Evolutionary conservation across 2,888 invertebrate genomes (phyloP), one percentile per base, ranked within the genome.

Genomic region (Pollenia angustigena): DNA sequence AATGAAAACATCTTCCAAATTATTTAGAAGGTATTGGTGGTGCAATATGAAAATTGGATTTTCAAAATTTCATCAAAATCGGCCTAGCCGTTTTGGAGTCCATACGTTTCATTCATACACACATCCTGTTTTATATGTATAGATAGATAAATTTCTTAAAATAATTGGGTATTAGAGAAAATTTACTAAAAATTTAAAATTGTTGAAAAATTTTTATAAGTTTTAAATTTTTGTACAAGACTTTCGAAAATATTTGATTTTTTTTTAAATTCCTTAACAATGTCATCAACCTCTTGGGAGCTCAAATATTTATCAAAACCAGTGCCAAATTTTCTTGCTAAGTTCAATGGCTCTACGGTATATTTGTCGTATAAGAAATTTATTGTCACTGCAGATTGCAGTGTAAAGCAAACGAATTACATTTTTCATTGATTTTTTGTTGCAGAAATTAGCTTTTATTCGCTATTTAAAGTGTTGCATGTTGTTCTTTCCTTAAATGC

Each of bases 371-470:
- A 71, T 18, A 50, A 69, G 56, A 82, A 75, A 87, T 87, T 87
- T 87, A 84, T 87, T 87, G 76, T 81, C 81, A 87, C 87, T 87
- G 87, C n/a, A n/a, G n/a, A n/a, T n/a, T n/a, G n/a, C 87, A 87
- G 76, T 84, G 81, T 68, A 74, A 83, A 81, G 48, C 42, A 60
- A 81, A 80, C 80, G 66, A 60, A 64, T 78, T 72, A 75, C 83
- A 81, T 76, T 4, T 60, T 72, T 69, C 80, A 81, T 76, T 4
- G 68, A 52, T 68, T 69, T 60, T 68, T 72, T 46, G 50, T 64
- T 48, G 54, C 46, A 71, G 23, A 66, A 81, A 78, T 81, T 72
- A 18, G 32, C 60, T 85, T 81, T 42, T 54, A 56, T 81, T 32
- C 32, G 62, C 76, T 76, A 52, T 40, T 8, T 69, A 1, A 32